A percentile compares a stretch with the other conserved stretches of the same genome.
Conservation (phyloP, 2,797 vertebrate genomes). For the Loriculus beryllinus region DNA sequence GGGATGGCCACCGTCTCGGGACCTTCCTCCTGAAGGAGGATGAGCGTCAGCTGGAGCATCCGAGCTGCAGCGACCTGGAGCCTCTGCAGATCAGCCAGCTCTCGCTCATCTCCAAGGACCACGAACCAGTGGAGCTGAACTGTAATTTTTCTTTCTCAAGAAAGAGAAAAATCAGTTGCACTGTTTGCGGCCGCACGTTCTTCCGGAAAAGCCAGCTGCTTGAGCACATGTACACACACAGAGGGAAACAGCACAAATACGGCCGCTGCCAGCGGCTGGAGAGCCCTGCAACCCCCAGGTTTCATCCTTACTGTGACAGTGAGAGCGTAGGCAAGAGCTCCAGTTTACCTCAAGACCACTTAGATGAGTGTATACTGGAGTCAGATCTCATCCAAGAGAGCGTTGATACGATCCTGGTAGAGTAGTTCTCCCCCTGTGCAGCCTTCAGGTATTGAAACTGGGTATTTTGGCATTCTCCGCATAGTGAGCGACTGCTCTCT, state of each 20-base stretch:
- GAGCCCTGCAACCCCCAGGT: conserved; percentile 79
- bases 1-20: conserved; percentile 64
- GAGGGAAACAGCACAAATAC: conserved; percentile 84
- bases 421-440: conserved; percentile 68
- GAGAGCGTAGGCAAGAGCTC: conserved; percentile 74
- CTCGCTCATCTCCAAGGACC: conserved; percentile 78
- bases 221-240: conserved; percentile 94
- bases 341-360: conserved; percentile 82
- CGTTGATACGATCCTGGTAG: conserved; percentile 83
- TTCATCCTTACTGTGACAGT: conserved; percentile 76
- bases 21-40: conserved; percentile 71
- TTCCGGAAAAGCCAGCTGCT: conserved; percentile 89
- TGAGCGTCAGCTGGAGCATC: conserved; percentile 56
- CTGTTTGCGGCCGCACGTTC: conserved; percentile 87
- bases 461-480: not conserved
- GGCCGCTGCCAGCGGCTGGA: conserved; percentile 84
- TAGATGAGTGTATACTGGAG: conserved; percentile 87
- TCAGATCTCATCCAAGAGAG: conserved; percentile 88
- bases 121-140: conserved; percentile 77
- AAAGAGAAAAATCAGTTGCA: conserved; percentile 90
- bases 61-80: conserved; percentile 76
- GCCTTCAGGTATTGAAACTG: not conserved
- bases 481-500: not conserved
- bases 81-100: conserved; percentile 88
- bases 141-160: conserved; percentile 86